Evolutionary conservation across 1,140 invertebrate species (phyloP), one percentile per base, ranked within the genome.

Genomic region (Sycophaga agraensis): DNA sequence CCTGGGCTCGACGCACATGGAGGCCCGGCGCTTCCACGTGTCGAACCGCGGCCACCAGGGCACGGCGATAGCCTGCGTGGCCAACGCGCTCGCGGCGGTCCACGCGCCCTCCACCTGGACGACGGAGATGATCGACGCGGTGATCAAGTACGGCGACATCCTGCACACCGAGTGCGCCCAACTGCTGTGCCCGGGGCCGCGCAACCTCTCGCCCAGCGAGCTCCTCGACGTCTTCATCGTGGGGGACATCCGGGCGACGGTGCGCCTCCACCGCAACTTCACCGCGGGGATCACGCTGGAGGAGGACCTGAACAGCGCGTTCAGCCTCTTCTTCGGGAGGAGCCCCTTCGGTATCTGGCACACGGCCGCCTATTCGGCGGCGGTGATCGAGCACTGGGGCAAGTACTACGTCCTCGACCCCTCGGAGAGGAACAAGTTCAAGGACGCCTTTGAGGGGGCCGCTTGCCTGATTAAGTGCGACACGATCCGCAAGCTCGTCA

Each of bases 81-180:
- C 71, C 0, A 66, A 76, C 3, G 72, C 71, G 0, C 59, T 77
- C 0, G 68, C 71, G 0, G 14, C 69, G 1, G 51, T 79, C 0
- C 74, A 76, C 55, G 69, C 70, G 0, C 77, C 76, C 0, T 73
- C 71, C 0, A 72, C 68, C 0, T 79, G 77, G 77, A 74, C 74
- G 0, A 40, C 70, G 17, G 66, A 71, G 8, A 35, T 76, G 1
- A 51, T 76, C 22, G 70, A 75, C 48, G 66, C 68, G 0, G 62
- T 72, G 5, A 7, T 78, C 7, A 72, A 63, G 35, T 68, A 71
- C 55, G 76, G 76, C 0, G 70, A 75, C 22, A 17, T 55, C 1
- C 31, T 78, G 19, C 70, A 78, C 42, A 50, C 50, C 1, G 74
- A 76, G 24, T 71, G 68, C 17, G 68, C 55, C 0, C 59, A 72